A percentile compares a stretch with the other conserved stretches of the same genome.
These are phyloP conservation scores for Eptesicus fuscus DNA, from an alignment of 2,113 vertebrate genomes.

Conservation along the genomic window DNA sequence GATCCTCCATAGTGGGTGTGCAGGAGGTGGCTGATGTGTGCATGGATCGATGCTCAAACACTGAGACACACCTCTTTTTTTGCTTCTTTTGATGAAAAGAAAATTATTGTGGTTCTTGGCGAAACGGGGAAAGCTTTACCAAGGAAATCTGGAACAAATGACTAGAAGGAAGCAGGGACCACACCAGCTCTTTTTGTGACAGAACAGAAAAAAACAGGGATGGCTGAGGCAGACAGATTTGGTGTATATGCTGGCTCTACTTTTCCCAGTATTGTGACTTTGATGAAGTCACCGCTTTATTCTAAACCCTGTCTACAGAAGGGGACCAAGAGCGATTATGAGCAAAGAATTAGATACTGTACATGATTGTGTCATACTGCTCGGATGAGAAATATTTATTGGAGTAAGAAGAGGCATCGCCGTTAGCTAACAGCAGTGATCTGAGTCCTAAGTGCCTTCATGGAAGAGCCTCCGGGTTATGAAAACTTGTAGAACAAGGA, in stretches of 20 bases:
- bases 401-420: background rate
- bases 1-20: too few species aligned
- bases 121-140: background rate
- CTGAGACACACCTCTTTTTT: background rate
- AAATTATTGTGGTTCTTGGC: background rate
- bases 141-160: background rate
- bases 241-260: background rate
- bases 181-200: background rate
- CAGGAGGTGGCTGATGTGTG: too few species aligned
- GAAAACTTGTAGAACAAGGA: background rate
- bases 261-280: background rate
- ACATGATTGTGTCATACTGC: background rate
- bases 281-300: background rate
- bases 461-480: background rate
- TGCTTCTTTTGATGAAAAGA: background rate
- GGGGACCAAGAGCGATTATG: background rate
- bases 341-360: background rate
- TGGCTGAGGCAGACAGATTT: background rate
- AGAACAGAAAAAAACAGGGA: background rate
- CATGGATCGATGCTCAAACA: too few species aligned
- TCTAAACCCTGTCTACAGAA: background rate
- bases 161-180: background rate
- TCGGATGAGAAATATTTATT: background rate
- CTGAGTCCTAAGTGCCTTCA: background rate
- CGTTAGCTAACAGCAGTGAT: background rate